phyloP scores from a whole-genome alignment of 2,113 vertebrate genomes.

The Takifugu flavidus region DNA sequence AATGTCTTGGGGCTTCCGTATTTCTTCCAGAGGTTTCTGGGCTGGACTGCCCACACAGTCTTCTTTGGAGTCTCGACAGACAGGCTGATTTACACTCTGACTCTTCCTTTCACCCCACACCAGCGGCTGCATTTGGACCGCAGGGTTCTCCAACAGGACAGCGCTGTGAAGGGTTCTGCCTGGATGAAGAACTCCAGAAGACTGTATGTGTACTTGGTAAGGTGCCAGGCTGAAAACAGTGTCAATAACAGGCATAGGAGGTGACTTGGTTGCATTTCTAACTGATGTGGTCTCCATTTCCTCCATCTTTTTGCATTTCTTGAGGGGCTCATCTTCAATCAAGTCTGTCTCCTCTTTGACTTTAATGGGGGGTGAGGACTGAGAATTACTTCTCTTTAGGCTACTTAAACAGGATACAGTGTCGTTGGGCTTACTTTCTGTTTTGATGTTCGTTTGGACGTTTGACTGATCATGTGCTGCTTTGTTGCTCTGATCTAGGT shows the following conservation, averaged over 20 bases:
- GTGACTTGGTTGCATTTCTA: conserved; percentile 56
- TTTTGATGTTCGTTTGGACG: conserved; percentile 19
- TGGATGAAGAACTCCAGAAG: conserved; percentile 36
- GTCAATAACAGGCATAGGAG: conserved; percentile 91
- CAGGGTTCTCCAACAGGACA: conserved; percentile 6
- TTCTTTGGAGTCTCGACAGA: conserved; percentile 9
- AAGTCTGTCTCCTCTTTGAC: conserved; percentile 44
- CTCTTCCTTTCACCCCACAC: conserved; percentile 23
- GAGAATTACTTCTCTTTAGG: conserved; percentile 41
- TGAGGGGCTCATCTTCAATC: conserved; percentile 36
- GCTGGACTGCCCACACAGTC: not conserved
- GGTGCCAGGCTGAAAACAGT: conserved; percentile 92
- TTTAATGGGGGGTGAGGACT: conserved; percentile 29
- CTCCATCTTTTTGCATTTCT: conserved; percentile 46
- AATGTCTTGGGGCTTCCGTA: conserved; percentile 27
- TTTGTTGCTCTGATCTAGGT: conserved; percentile 15
- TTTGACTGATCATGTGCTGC: conserved; percentile 4
- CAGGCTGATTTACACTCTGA: conserved; percentile 12
- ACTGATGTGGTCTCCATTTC: conserved; percentile 1
- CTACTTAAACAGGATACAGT: conserved; percentile 14
- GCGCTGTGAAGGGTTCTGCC: conserved; percentile 18
- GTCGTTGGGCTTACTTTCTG: conserved; percentile 10
- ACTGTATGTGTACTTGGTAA: conserved; percentile 78
- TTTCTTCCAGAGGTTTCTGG: conserved; percentile 4
- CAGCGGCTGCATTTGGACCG: conserved; percentile 38